Conservation (phyloP, 2,113 vertebrate genomes). For the Toxotes chatareus region DNA sequence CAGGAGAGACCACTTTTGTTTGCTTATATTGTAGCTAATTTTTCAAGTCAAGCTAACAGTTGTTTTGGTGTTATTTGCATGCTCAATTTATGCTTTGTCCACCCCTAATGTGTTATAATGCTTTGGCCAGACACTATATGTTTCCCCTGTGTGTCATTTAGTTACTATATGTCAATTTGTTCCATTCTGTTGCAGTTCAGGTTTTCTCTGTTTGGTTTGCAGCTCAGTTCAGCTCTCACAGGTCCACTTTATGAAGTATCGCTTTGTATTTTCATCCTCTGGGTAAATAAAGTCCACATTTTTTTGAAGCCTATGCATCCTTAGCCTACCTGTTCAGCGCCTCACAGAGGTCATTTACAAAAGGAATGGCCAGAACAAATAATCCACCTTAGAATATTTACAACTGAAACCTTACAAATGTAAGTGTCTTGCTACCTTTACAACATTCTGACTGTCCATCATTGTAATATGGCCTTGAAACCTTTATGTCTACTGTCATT, state of each 20-base stretch:
- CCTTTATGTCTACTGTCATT: neutral
- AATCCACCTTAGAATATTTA: too few relatives aligned
- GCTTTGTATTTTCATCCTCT: neutral
- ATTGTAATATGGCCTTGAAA: neutral
- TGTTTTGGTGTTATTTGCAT: neutral
- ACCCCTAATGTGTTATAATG: neutral
- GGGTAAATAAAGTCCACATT: too few relatives aligned
- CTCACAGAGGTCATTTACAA: too few relatives aligned
- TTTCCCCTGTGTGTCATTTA: neutral
- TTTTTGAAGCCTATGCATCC: too few relatives aligned
- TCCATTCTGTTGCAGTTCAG: neutral
- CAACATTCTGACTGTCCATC: neutral
- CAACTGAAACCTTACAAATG: too few relatives aligned
- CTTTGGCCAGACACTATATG: conserved; percentile 1
- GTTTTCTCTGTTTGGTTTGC: neutral
- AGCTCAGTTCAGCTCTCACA: neutral
- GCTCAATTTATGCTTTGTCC: neutral
- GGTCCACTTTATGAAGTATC: neutral
- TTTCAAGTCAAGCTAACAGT: neutral
- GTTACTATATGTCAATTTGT: neutral
- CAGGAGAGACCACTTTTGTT: neutral
- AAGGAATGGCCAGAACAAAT: too few relatives aligned
- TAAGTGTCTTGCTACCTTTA: too few relatives aligned
- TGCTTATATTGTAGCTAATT: neutral
- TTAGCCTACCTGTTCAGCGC: too few relatives aligned